A percentile compares a stretch with the other conserved stretches of the same genome.
These are phyloP conservation scores for Epinephelus moara DNA, from an alignment of 2,113 vertebrate genomes.

Conservation along the genomic window DNA sequence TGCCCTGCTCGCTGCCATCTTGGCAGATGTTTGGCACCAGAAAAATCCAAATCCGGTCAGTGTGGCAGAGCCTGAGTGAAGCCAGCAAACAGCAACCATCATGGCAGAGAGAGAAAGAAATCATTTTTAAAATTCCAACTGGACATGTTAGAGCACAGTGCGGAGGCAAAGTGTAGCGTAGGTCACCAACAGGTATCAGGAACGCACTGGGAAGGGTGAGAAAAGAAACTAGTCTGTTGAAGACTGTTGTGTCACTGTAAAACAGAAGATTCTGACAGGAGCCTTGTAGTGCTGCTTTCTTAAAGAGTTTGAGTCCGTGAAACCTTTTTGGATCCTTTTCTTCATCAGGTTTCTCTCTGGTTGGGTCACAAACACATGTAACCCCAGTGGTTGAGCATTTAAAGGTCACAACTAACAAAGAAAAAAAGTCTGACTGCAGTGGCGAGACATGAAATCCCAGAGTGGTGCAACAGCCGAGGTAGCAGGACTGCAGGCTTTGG, in stretches of 20 bases:
- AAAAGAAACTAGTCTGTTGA: too few relatives aligned
- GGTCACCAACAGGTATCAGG: neutral
- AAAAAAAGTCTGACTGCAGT: neutral
- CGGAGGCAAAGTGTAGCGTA: neutral
- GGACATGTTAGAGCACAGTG: neutral
- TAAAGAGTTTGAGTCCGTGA: neutral
- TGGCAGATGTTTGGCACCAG: conserved; percentile 46
- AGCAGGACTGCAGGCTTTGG: too few relatives aligned
- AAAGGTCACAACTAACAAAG: neutral
- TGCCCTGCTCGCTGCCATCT: conserved; percentile 29
- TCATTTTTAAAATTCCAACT: neutral
- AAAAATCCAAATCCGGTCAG: neutral
- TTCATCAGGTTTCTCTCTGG: neutral
- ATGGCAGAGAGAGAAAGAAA: neutral
- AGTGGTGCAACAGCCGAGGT: too few relatives aligned
- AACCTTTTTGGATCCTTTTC: neutral
- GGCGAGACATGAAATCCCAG: neutral
- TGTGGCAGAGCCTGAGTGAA: neutral
- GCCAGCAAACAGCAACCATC: neutral
- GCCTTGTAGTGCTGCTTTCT: neutral
- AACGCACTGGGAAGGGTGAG: neutral
- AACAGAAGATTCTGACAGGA: neutral
- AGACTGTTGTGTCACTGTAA: neutral
- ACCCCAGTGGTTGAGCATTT: neutral
- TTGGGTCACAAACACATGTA: neutral